These are phyloP conservation scores for Oxyura jamaicensis DNA, from an alignment of 2,113 vertebrate species.

Conservation along the genomic window DNA sequence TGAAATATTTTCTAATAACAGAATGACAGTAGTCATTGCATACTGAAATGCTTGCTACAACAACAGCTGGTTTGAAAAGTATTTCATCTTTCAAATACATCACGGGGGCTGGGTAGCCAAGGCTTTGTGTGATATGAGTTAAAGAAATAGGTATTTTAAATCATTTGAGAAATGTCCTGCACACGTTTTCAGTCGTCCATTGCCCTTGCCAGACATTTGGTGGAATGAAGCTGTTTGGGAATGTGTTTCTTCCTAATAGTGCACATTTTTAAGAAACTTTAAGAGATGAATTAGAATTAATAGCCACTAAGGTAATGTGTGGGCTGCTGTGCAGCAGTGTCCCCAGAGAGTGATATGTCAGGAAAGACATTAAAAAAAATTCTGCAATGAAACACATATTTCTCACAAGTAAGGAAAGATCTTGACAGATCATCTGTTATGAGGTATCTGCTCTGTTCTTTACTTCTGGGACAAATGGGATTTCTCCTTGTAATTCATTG, in stretches of 20 bases:
- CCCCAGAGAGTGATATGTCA: conserved; percentile 10
- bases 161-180: background rate
- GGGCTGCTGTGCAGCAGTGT: conserved; percentile 6
- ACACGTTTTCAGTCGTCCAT: background rate
- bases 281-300: background rate
- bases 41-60: background rate
- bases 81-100: background rate
- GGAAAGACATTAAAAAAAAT: background rate
- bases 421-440: conserved; percentile 11
- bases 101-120: background rate
- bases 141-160: background rate
- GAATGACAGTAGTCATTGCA: background rate
- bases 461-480: background rate
- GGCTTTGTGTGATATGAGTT: background rate
- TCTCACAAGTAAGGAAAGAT: background rate
- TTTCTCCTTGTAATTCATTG: conserved; percentile 9
- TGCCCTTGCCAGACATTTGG: background rate
- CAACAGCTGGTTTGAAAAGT: background rate
- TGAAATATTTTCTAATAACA: background rate
- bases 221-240: background rate
- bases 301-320: conserved; percentile 5
- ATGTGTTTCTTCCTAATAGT: conserved; percentile 16
- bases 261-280: background rate
- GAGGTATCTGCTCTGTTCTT: background rate
- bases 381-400: background rate